Conservation (phyloP, 1,140 invertebrate species). For the Zaprionus ghesquierei region DNA sequence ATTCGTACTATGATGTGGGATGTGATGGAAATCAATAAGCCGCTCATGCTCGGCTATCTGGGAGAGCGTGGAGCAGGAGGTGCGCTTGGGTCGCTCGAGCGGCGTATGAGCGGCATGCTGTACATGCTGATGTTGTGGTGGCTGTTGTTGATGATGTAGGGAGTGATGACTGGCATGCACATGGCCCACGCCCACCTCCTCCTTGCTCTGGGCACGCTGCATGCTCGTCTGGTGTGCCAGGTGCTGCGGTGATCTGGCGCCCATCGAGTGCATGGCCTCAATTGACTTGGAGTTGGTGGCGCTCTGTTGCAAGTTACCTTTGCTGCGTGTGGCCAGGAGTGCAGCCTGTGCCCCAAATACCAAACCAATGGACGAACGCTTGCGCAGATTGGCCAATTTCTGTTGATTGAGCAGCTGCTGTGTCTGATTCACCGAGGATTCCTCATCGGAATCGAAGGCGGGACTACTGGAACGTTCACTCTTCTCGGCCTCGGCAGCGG, state of each 20-base stretch:
- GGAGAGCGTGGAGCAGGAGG: slow-evolving; percentile 77
- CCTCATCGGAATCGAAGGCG: slow-evolving; percentile 97
- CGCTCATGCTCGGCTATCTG: slow-evolving; percentile 82
- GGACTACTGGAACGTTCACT: slow-evolving; percentile 97
- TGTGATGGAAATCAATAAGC: slow-evolving; percentile 70
- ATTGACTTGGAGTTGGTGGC: slow-evolving; percentile 74
- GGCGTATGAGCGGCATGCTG: slow-evolving; percentile 34
- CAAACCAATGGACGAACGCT: slow-evolving; percentile 77
- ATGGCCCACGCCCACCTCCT: slow-evolving; percentile 66
- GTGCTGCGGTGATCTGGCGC: slow-evolving; percentile 53
- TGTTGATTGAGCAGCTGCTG: slow-evolving; percentile 74
- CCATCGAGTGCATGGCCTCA: slow-evolving; percentile 72
- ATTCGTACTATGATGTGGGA: too few species aligned
- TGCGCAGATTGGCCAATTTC: slow-evolving; percentile 73
- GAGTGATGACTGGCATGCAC: slow-evolving; percentile 32
- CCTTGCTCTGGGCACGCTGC: slow-evolving; percentile 75
- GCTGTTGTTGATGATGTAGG: slow-evolving; percentile 25
- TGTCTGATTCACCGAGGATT: slow-evolving; percentile 85
- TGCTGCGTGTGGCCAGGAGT: slow-evolving; percentile 76
- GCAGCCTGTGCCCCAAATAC: slow-evolving; percentile 80
- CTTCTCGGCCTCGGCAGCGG: slow-evolving; percentile 85
- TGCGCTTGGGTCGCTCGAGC: slow-evolving; percentile 68
- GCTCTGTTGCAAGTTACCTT: slow-evolving; percentile 80
- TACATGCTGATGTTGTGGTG: slow-evolving; percentile 20
- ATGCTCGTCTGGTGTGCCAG: slow-evolving; percentile 32